Base-by-base conservation (phyloP, 2,113 vertebrate species). In the Lamprotornis superbus region DNA sequence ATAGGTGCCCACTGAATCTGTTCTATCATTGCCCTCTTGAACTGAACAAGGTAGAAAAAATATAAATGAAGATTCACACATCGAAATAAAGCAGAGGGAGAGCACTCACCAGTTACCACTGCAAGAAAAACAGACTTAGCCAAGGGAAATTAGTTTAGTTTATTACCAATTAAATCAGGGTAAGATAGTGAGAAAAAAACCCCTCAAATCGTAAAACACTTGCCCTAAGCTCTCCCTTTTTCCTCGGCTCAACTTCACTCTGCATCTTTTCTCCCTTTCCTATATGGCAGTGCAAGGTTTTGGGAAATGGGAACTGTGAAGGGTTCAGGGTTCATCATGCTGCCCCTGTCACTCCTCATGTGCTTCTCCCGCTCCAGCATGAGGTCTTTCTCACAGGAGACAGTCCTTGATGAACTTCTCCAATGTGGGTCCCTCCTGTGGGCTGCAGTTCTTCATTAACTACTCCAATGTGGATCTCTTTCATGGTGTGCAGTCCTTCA, bases 371-470 rank as follows among this genome's bases (percentile, higher is more conserved):
- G 37, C 12, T 81, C 37, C 33, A 65, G 10, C 1, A 5, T 28
- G 50, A 8, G 10, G 3, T 40, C 28, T 31, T 33, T 53, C 14
- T 22, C 22, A 40, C 8, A 17, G 44, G 10, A 64, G 6, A 64
- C 17, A 53, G 12, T 33, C 4, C 25, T 28, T 0, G 0, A 37
- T 24, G 2, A 60, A 59, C 35, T 76, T 61, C 44, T 44, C 12
- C 46, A 53, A 1, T 0, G 1, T 27, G 6, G 10, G 22, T 47
- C 5, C 3, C 12, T 61, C 35, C 17, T 13, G 14, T 2, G 1
- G 14, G 14, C 12, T 44, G 5, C 30, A 77, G 24, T 9, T 57
- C 63, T 82, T 40, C 40, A 46, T 6, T 7, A 65, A 47, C 14
- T 53, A 12, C 10, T 27, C 20, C 28, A 46, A 2, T 10, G 4